Percentiles rank a stretch among this genome's conserved stretches.
phyloP scores from a whole-genome alignment of 1,140 invertebrate genomes.

The Plodia interpunctella region DNA sequence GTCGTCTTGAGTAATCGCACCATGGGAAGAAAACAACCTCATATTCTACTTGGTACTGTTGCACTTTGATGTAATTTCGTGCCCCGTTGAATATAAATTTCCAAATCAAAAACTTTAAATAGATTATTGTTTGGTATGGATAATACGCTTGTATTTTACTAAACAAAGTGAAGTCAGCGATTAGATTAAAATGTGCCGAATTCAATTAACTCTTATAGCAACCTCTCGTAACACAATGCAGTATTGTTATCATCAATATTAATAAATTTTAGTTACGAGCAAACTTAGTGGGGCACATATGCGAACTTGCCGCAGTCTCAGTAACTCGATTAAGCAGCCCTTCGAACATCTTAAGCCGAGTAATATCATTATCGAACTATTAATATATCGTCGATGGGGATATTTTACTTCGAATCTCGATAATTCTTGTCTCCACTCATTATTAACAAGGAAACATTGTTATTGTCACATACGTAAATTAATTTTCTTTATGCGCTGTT shows the following conservation, averaged over 20 bases:
- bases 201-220: no score
- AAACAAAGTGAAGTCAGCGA: no score
- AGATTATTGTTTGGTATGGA: no score
- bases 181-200: no score
- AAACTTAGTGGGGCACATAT: slow-evolving; percentile 7
- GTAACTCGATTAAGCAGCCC: slow-evolving; percentile 17
- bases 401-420: neutral
- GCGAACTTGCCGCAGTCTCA: slow-evolving; percentile 10
- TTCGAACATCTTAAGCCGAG: slow-evolving; percentile 10
- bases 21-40: no score
- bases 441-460: neutral
- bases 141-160: no score
- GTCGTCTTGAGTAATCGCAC: no score
- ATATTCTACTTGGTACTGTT: no score
- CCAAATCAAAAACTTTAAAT: no score
- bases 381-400: slow-evolving; percentile 11
- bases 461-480: neutral
- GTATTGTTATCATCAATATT: slow-evolving; percentile 4
- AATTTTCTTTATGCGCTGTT: neutral
- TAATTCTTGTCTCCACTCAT: neutral
- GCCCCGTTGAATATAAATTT: no score
- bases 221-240: neutral
- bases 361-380: slow-evolving; percentile 18
- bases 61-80: no score
- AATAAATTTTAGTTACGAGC: slow-evolving; percentile 14